phyloP scores from a whole-genome alignment of 2,888 invertebrate species.

The Patella pellucida region DNA sequence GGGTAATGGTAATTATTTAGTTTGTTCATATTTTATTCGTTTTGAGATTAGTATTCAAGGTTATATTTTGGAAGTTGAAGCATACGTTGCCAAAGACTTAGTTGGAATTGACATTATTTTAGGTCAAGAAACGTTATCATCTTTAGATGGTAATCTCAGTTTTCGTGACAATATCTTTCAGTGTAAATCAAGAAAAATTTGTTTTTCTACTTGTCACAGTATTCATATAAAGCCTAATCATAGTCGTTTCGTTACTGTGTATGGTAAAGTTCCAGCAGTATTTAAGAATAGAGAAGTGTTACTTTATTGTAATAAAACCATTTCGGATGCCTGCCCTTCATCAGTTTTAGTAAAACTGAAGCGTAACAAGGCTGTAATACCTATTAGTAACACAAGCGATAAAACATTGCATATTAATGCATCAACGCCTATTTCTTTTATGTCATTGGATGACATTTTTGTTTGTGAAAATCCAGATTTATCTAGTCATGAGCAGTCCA shows the following conservation, averaged over 20 bases:
- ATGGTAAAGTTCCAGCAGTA: neutral
- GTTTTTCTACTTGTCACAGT: neutral
- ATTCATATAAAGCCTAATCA: neutral
- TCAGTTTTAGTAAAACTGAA: neutral
- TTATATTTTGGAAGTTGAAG: too few relatives aligned
- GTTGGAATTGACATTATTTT: too few relatives aligned
- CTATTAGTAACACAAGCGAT: too few relatives aligned
- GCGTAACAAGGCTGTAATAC: neutral
- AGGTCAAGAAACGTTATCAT: too few relatives aligned
- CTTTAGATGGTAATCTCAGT: too few relatives aligned
- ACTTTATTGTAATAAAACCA: neutral
- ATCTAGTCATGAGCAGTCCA: too few relatives aligned
- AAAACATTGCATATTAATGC: neutral
- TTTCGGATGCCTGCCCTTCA: neutral
- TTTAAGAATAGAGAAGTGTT: neutral
- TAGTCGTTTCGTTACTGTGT: neutral
- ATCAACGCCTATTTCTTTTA: neutral
- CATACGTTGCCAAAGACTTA: too few relatives aligned
- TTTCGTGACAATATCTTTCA: neutral
- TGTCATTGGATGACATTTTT: neutral
- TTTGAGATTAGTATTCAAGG: too few relatives aligned
- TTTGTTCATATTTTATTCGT: too few relatives aligned
- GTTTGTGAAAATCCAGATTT: neutral
- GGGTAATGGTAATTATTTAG: too few relatives aligned
- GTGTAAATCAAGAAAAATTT: neutral